Evolutionary conservation across 2,888 invertebrate genomes (phyloP).

Genomic region (Hypercompe scribonia): DNA sequence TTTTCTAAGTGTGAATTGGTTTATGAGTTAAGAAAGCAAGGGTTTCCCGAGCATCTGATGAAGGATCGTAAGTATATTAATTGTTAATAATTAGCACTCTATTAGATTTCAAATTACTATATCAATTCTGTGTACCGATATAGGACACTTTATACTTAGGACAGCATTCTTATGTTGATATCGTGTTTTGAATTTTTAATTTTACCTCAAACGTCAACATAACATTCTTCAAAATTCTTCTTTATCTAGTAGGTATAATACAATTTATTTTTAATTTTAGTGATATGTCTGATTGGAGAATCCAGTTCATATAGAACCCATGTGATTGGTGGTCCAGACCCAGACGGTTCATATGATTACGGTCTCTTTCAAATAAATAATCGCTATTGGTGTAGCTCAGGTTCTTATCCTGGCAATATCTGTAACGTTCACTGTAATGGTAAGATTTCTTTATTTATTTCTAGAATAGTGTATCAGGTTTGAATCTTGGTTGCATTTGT

Average conservation of each 20-base stretch:
- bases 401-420: slow-evolving; percentile 53
- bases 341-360: slow-evolving; percentile 75
- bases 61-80: slow-evolving; percentile 62
- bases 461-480: too few relatives aligned
- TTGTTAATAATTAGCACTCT: neutral
- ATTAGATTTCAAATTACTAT: too few relatives aligned
- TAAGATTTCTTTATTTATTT: neutral
- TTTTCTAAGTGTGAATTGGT: slow-evolving; percentile 63
- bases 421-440: slow-evolving; percentile 18
- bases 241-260: too few relatives aligned
- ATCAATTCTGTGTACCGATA: too few relatives aligned
- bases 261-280: slow-evolving; percentile 45
- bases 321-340: slow-evolving; percentile 74
- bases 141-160: neutral
- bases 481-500: too few relatives aligned
- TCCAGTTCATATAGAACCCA: slow-evolving; percentile 80
- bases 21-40: slow-evolving; percentile 54
- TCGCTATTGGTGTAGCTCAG: slow-evolving; percentile 67
- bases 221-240: neutral
- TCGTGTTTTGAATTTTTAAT: neutral
- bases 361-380: slow-evolving; percentile 77
- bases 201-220: neutral
- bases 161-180: neutral
- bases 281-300: slow-evolving; percentile 82
- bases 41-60: slow-evolving; percentile 61